A percentile compares a stretch with the other conserved stretches of the same genome.
Evolutionary conservation across 2,797 vertebrate species (phyloP).

Genomic region (Psittacula derbiana): DNA sequence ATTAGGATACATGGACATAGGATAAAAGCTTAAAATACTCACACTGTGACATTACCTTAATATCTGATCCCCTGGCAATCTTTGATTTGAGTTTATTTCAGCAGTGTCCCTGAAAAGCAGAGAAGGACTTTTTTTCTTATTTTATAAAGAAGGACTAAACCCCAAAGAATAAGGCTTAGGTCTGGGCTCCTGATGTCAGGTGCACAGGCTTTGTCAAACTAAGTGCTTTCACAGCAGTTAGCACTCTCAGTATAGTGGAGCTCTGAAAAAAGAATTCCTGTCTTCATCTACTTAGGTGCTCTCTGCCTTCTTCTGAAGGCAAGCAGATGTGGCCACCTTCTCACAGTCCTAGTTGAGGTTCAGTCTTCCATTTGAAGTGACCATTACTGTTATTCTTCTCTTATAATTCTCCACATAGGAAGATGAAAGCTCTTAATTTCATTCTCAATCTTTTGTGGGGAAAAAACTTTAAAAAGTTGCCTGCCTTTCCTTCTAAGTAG

Average conservation of each 20-base stretch:
- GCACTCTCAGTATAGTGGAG: neutral
- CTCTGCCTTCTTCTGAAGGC: neutral
- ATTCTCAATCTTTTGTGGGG: fast-evolving
- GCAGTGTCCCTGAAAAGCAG: neutral
- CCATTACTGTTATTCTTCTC: neutral
- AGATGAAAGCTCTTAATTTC: neutral
- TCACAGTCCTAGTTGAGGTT: neutral
- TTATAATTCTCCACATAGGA: fast-evolving
- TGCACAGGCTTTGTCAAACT: neutral
- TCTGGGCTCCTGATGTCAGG: neutral
- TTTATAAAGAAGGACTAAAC: neutral
- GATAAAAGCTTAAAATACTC: neutral
- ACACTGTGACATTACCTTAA: neutral
- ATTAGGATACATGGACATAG: neutral
- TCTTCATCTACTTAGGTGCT: neutral
- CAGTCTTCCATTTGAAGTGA: neutral
- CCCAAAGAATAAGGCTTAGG: neutral
- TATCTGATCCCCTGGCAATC: neutral
- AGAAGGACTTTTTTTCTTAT: neutral
- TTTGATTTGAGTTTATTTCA: neutral
- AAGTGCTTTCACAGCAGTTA: neutral
- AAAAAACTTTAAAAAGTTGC: neutral
- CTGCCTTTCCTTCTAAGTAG: neutral
- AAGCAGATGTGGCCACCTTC: neutral
- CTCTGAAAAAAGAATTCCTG: neutral